Evolutionary conservation across 2,888 invertebrate species (phyloP).

Genomic region (Uloborus plumipes): DNA sequence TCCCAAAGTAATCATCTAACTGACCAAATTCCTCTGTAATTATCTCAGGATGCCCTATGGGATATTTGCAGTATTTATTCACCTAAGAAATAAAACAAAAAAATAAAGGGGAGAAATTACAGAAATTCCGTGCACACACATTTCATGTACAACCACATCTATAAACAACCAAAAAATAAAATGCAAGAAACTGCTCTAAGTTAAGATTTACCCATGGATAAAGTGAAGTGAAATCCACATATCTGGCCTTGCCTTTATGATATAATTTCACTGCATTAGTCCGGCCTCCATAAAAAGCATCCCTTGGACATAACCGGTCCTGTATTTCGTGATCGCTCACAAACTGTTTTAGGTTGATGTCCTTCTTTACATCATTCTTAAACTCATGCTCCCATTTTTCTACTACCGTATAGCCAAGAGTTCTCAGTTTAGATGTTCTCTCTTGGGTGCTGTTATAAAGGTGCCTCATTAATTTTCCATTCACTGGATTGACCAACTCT

Average conservation of each 20-base stretch:
- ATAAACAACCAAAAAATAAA: too few relatives aligned
- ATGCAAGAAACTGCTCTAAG: too few relatives aligned
- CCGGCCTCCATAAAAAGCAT: too few relatives aligned
- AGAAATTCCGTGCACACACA: too few relatives aligned
- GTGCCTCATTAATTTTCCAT: neutral
- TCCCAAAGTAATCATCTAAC: slow-evolving; percentile 66
- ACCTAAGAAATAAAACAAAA: neutral
- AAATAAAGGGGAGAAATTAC: too few relatives aligned
- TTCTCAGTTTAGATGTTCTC: neutral
- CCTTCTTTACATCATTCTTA: neutral
- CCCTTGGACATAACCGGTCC: too few relatives aligned
- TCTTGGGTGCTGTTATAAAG: neutral
- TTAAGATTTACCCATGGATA: neutral
- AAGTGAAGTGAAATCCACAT: neutral
- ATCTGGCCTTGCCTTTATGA: too few relatives aligned
- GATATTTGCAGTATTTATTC: neutral
- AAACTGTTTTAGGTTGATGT: neutral
- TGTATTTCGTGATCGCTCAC: neutral
- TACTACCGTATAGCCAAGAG: slow-evolving; percentile 56
- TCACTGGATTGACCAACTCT: neutral
- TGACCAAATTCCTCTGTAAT: slow-evolving; percentile 26
- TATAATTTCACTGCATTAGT: too few relatives aligned
- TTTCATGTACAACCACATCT: too few relatives aligned
- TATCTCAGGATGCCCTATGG: slow-evolving; percentile 48
- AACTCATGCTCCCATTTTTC: too few relatives aligned